Evolutionary conservation across 2,797 vertebrate genomes (phyloP), one percentile per base, ranked within the genome.

Genomic region (Ataeniobius toweri): DNA sequence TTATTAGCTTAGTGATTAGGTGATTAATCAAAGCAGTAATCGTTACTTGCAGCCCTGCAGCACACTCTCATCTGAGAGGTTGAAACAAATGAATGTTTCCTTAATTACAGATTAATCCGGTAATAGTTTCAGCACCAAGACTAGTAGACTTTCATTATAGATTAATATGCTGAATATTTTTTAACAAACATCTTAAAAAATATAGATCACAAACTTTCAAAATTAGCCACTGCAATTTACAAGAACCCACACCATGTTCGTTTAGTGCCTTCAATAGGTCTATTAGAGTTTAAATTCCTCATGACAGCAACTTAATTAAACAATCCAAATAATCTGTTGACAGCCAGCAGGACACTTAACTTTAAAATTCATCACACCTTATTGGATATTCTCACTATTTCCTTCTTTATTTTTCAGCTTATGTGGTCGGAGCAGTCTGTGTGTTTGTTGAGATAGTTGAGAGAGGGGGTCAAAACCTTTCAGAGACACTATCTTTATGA

Each of bases 401-500:
- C 48, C 73, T 36, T 61, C 46, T 48, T 68, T 73, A 44, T 22
- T 74, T 74, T 74, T 55, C 7, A 78, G 48, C 79, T 56, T 46
- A 68, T 77, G 68, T 72, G 12, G 50, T 63, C 50, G 31, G 67
- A 26, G 36, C 55, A 31, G 1, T 51, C 46, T 63, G 58, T 69
- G 55, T 67, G 71, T 70, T 73, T 86, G 46, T 68, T 53, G 51
- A 75, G 79, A 85, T 73, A 76, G 80, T 82, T 50, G 75, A 84
- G 80, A 81, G 78, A 75, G 13, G 80, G 73, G 85, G 82, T 89
- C 18, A 4, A 78, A 83, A 65, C 82, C 78, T 83, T 83, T 61
- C 58, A 82, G 2, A 87, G 84, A 89, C 85, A 28, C 80, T 84
- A 91, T 93, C 91, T 93, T 87, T 79, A 78, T 89, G 83, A 88